Base-by-base conservation (phyloP, 2,797 vertebrate genomes). In the Urocyon cinereoargenteus region DNA sequence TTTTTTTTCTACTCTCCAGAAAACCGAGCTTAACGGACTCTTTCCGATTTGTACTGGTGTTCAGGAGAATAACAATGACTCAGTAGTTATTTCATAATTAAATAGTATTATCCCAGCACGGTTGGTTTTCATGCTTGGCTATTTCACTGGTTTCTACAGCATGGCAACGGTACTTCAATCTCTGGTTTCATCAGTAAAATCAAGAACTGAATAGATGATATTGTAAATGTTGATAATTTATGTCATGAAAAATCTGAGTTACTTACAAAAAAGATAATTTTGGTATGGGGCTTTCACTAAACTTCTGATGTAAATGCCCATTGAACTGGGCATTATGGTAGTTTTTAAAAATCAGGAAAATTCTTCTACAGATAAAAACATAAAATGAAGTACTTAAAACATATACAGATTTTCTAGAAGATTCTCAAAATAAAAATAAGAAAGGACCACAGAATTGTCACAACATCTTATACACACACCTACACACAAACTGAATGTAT, bases 401-500 rank as follows among this genome's bases (percentile, higher is more conserved):
- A 86, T 5, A 81, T 7, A n/a, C 1, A 51, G 0, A 51, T 45
- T 90, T 92, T 70, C n/a, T 68, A 62, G 34, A 83, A 86, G 92
- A 59, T 57, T 87, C 8, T 68, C 15, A 73, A 89, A 97, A 70
- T n/a, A 85, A 49, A 96, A 93, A 51, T 92, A 90, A 77, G 40
- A 85, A 82, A 82, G 72, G 22, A 81, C 34, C 83, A 75, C 5
- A 81, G 15, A 79, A 66, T 84, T 61, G 89, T 59, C 45, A 79
- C 75, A 57, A 77, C 15, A 3, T 51, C 45, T 10, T 77, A 77
- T 3, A 78, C 51, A 79, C 31, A 78, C n/a, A 45, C 31, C 49
- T 53, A 34, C 14, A 70, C 79, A 83, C 18, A 73, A 15, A 91
- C 8, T 16, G 8, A 90, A 84, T 72, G 31, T 51, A 93, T 82